Percentiles rank a stretch among this genome's conserved stretches.
These are phyloP conservation scores for Athalia cordata DNA, from an alignment of 2,888 invertebrate genomes.

Conservation along the genomic window DNA sequence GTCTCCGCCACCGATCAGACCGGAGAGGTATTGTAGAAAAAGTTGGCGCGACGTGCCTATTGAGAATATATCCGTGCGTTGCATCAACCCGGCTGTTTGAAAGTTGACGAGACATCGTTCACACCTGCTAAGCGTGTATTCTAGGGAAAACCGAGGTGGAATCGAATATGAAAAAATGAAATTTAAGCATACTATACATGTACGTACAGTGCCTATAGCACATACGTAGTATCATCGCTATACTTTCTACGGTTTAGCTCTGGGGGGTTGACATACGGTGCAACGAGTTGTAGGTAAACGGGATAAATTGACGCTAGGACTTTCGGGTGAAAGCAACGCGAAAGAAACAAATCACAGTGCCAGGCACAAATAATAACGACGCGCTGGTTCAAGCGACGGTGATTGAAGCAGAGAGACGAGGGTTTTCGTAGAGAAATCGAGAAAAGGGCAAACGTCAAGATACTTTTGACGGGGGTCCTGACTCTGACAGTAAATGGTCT, in stretches of 20 bases:
- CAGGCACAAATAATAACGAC: slow-evolving; percentile 17
- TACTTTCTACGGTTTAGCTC: background rate
- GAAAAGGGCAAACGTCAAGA: slow-evolving; percentile 16
- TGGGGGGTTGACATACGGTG: background rate
- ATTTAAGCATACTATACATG: background rate
- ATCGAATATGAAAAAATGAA: slow-evolving; percentile 4
- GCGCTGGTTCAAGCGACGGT: background rate
- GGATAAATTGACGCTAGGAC: slow-evolving; percentile 2
- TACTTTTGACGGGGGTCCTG: slow-evolving; percentile 21
- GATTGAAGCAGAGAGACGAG: slow-evolving; percentile 17
- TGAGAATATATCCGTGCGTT: slow-evolving; percentile 1
- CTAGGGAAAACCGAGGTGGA: background rate
- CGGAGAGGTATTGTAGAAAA: background rate
- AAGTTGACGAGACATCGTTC: slow-evolving; percentile 30
- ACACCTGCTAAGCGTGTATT: slow-evolving; percentile 9
- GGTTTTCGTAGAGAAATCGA: background rate
- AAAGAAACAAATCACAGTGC: background rate
- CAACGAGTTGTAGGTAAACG: slow-evolving; percentile 3
- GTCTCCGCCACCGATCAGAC: background rate
- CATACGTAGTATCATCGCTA: background rate
- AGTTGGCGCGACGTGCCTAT: slow-evolving; percentile 1
- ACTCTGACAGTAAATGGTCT: slow-evolving; percentile 24
- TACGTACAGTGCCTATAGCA: too few relatives aligned
- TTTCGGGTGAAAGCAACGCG: background rate
- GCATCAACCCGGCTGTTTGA: background rate